phyloP scores from a whole-genome alignment of 2,797 vertebrate genomes.

The Hoplostethus atlanticus region DNA sequence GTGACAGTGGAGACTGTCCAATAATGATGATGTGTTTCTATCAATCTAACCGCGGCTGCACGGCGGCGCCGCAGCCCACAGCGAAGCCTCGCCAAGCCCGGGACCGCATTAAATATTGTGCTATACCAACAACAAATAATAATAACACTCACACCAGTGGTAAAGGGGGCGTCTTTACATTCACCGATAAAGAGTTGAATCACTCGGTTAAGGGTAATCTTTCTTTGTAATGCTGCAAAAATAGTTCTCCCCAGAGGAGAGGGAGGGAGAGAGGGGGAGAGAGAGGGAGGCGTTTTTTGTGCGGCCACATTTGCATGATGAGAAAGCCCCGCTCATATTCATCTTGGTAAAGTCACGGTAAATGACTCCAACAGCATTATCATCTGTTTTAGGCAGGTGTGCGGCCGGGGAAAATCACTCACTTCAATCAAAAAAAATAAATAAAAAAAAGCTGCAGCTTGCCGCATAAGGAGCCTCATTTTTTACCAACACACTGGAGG shows the following conservation, averaged over 20 bases:
- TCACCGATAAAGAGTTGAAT: constrained; percentile 68
- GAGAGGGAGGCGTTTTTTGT: constrained; percentile 36
- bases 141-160: constrained; percentile 63
- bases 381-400: constrained; percentile 82
- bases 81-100: constrained; percentile 53
- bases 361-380: constrained; percentile 82
- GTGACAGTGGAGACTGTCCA: constrained; percentile 78
- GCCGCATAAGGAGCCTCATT: constrained; percentile 84
- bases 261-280: constrained; percentile 11
- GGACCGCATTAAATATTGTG: constrained; percentile 65
- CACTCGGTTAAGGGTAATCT: constrained; percentile 64
- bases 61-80: constrained; percentile 49
- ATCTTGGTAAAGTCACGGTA: constrained; percentile 80
- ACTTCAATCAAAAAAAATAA: constrained; percentile 80
- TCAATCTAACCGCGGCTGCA: constrained; percentile 69
- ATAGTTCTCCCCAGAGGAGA: constrained; percentile 65
- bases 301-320: constrained; percentile 80
- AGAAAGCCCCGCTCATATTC: constrained; percentile 77
- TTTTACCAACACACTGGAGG: constrained; percentile 86
- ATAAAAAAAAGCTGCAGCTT: constrained; percentile 79
- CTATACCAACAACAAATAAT: constrained; percentile 74
- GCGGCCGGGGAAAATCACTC: constrained; percentile 75
- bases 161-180: constrained; percentile 70
- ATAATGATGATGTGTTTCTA: constrained; percentile 77
- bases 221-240: constrained; percentile 71